Evolutionary conservation across 2,113 vertebrate species (phyloP).

Genomic region (Zingel zingel): DNA sequence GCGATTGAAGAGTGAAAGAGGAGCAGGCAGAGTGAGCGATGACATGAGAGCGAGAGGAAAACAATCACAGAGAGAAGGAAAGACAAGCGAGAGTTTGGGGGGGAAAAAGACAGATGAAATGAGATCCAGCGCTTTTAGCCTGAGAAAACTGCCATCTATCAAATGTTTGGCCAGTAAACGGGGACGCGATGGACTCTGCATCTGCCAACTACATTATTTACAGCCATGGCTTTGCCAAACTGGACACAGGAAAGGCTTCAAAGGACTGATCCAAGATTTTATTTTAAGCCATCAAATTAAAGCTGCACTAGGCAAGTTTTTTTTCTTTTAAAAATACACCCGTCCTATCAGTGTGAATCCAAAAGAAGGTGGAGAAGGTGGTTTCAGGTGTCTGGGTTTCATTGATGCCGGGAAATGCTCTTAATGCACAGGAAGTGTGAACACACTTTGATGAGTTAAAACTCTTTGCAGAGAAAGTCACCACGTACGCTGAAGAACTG

Average conservation of each 20-base stretch:
- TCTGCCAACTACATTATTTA: constrained; percentile 71
- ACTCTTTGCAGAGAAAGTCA: not conserved
- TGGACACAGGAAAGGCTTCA: constrained; percentile 60
- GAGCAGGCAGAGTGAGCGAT: constrained; percentile 22
- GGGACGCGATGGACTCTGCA: constrained; percentile 23
- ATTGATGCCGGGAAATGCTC: constrained; percentile 1
- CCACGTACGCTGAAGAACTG: not conserved
- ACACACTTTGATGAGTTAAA: not conserved
- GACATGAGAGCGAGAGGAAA: constrained; percentile 22
- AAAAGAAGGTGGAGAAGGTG: not conserved
- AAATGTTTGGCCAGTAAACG: constrained; percentile 40
- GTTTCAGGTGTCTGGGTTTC: constrained; percentile 21
- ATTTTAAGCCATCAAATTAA: constrained; percentile 60
- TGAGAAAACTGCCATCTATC: constrained; percentile 46
- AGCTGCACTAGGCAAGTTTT: constrained; percentile 36
- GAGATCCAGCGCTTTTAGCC: constrained; percentile 41
- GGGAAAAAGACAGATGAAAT: constrained; percentile 52
- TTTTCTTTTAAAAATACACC: constrained; percentile 21
- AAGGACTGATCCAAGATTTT: constrained; percentile 44
- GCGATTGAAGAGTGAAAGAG: constrained; percentile 24
- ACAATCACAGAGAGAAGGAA: constrained; percentile 35
- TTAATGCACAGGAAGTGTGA: not conserved
- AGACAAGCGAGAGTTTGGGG: constrained; percentile 29
- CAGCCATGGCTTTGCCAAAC: constrained; percentile 63
- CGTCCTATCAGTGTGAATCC: constrained; percentile 31